Percentiles rank a stretch among this genome's conserved stretches.
Conservation (phyloP, 35 echinoderm and acorn worm species). For the Apostichopus parvimensis region DNA sequence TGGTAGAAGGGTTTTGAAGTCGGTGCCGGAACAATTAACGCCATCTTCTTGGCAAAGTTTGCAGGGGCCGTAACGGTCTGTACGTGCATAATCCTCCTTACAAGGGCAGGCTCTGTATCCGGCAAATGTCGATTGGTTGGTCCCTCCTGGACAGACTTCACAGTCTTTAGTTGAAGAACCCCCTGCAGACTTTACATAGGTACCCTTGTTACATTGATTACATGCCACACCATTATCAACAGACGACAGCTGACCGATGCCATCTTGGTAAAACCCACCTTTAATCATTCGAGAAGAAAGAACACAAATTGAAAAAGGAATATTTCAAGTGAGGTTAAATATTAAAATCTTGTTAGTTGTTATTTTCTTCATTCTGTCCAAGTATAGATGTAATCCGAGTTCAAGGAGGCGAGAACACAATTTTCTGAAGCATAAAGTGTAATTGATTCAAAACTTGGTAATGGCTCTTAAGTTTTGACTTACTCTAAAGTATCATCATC, state of each 20-base stretch:
- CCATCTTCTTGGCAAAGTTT: background rate
- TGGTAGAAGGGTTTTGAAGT: background rate
- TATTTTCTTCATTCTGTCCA: background rate
- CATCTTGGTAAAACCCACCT: conserved; percentile 60
- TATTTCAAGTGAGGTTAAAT: background rate
- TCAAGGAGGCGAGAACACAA: too few species aligned
- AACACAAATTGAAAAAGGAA: background rate
- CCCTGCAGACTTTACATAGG: background rate
- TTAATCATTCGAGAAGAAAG: background rate
- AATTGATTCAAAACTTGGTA: too few species aligned
- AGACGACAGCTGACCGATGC: conserved; percentile 15
- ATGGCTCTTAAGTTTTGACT: too few species aligned
- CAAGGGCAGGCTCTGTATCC: background rate
- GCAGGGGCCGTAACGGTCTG: background rate
- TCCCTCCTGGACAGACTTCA: background rate
- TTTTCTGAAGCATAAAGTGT: background rate
- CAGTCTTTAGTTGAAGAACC: too few species aligned
- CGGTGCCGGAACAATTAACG: background rate
- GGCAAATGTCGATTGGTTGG: background rate
- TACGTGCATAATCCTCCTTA: background rate
- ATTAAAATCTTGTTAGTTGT: background rate
- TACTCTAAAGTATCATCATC: too few species aligned
- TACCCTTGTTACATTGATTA: conserved; percentile 56
- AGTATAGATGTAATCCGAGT: too few species aligned
- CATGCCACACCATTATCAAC: background rate